Evolutionary conservation across 2,797 vertebrate species (phyloP).

Genomic region (Spea hammondii): DNA sequence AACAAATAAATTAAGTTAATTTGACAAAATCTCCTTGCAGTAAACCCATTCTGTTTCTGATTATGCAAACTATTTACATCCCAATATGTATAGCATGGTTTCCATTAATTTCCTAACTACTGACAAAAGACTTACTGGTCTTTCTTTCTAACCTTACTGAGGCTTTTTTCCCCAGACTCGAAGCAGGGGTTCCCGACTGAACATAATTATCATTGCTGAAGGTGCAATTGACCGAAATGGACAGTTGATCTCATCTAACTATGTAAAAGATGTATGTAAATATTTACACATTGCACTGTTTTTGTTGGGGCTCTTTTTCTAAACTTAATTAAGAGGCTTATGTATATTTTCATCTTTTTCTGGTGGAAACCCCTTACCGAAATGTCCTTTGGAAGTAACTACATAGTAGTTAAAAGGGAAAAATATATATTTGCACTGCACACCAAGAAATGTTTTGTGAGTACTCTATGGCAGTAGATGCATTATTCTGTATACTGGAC

Average conservation of each 20-base stretch:
- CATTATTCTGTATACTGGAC: no score
- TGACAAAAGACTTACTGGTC: neutral
- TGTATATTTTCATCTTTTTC: no score
- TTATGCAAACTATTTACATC: neutral
- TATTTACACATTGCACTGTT: neutral
- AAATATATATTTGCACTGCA: neutral
- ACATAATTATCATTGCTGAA: slow-evolving; percentile 92
- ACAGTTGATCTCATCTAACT: slow-evolving; percentile 81
- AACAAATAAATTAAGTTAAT: no score
- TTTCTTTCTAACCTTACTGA: neutral
- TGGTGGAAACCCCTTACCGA: no score
- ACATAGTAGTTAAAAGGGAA: no score
- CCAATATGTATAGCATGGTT: neutral
- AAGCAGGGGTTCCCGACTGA: slow-evolving; percentile 84
- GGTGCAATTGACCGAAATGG: slow-evolving; percentile 83
- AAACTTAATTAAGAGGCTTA: no score
- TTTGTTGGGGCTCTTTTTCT: no score
- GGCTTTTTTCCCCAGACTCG: slow-evolving; percentile 73
- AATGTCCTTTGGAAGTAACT: no score
- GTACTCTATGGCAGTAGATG: no score
- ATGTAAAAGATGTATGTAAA: slow-evolving; percentile 81
- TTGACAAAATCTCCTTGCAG: no score
- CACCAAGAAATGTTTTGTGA: neutral
- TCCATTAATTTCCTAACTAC: neutral
- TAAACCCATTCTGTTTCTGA: no score